Conservation (phyloP, 2,888 invertebrate species). For the Cyclophora albipunctata region DNA sequence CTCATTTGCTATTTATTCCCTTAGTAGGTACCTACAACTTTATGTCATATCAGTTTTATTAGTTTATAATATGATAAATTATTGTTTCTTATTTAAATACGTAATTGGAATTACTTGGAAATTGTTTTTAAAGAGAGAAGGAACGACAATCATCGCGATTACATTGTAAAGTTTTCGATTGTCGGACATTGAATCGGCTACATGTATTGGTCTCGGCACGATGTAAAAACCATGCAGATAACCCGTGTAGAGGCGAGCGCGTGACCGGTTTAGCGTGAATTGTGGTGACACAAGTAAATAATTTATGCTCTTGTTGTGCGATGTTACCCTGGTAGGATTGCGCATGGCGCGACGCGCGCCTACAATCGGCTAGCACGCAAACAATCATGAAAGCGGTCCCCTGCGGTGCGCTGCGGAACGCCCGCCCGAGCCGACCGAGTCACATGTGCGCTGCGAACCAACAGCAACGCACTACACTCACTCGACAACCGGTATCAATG, state of each 20-base stretch:
- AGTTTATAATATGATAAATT: too few species aligned
- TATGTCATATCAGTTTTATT: too few species aligned
- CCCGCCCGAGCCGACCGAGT: constrained; percentile 21
- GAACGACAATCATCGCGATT: too few species aligned
- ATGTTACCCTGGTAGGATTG: constrained; percentile 52
- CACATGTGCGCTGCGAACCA: constrained; percentile 9
- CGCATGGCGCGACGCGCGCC: constrained; percentile 48
- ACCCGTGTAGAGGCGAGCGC: neutral
- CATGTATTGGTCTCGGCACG: too few species aligned
- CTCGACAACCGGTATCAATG: constrained; percentile 26
- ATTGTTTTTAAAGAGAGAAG: too few species aligned
- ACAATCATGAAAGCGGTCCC: constrained; percentile 6
- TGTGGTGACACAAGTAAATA: constrained; percentile 6
- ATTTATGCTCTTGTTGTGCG: constrained; percentile 19
- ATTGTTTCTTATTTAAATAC: too few species aligned
- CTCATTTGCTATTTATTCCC: neutral
- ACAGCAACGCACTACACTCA: constrained; percentile 10
- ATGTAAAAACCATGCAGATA: constrained; percentile 4
- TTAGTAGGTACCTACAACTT: too few species aligned
- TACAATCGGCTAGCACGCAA: constrained; percentile 30
- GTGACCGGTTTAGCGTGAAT: constrained; percentile 6
- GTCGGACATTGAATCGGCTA: too few species aligned
- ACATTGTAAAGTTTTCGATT: too few species aligned
- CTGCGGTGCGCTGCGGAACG: constrained; percentile 27
- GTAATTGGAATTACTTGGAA: too few species aligned